Base-by-base conservation (phyloP, 2,888 invertebrate genomes). In the Epinotia bilunana region DNA sequence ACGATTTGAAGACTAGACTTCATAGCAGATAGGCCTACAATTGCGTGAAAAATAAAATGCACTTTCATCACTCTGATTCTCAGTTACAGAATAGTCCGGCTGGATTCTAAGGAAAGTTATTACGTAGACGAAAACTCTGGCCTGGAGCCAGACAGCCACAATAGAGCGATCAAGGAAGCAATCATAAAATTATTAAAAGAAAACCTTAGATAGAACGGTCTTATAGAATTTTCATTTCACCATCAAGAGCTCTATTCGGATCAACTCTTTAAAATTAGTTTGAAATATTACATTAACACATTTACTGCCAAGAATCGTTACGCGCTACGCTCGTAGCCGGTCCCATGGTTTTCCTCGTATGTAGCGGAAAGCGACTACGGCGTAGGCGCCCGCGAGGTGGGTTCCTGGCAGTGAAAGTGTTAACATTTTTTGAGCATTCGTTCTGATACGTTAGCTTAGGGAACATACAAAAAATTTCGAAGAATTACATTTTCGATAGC, bases 101-200 rank as follows among this genome's bases (percentile, higher is more conserved):
- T 39, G 49, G 9, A 39, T 60, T 58, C 49, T 55, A 62, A 61
- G 43, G 57, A 69, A 63, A 60, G 73, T 70, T 74, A 69, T 74
- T 74, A 69, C 57, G 69, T 63, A 20, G 64, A 69, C 57, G 57
- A 53, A 28, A 62, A 28, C 72, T 33, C 58, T 74, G 74, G 74
- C 74, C 28, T 46, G 9, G n/a, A 23, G 74, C 74, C 74, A 74
- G 57, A 28, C 46, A 12, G 20, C 63, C 58, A 74, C 64, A 74
- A 74, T 70, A 64, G 74, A 64, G 28, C 69, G 69, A 64, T 63
- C 43, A 60, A 70, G 64, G 63, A 69, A 74, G 74, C 63, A 70
- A 74, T 74, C 63, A 70, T 63, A 70, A 74, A 74, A 49, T 49
- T 74, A 58, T 65, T 65, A 65, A 65, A 74, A 74, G 55, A 9